Conservation (phyloP, 2,888 invertebrate species). For the Cotesia congregata region DNA sequence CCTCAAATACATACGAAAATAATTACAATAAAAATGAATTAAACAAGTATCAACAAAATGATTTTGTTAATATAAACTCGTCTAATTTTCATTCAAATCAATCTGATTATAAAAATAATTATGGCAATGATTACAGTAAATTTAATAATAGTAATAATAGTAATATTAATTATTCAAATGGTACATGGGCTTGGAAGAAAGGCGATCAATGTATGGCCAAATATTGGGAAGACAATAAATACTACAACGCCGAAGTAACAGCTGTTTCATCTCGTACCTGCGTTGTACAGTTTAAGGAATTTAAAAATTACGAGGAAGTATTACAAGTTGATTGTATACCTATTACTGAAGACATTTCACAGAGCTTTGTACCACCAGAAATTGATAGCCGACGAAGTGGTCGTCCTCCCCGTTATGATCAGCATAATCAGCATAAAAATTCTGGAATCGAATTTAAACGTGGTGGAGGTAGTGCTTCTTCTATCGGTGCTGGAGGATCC, state of each 20-base stretch:
- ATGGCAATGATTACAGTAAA: slow-evolving; percentile 50
- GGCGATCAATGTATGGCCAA: slow-evolving; percentile 90
- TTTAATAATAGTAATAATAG: slow-evolving; percentile 52
- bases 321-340: slow-evolving; percentile 86
- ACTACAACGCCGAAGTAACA: slow-evolving; percentile 86
- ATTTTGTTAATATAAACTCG: slow-evolving; percentile 5
- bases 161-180: slow-evolving; percentile 51
- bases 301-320: slow-evolving; percentile 92
- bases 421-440: slow-evolving; percentile 55
- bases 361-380: slow-evolving; percentile 47
- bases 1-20: slow-evolving; percentile 48
- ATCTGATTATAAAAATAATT: background rate
- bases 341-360: slow-evolving; percentile 65
- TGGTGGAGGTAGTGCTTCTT: slow-evolving; percentile 54
- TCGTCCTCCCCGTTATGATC: slow-evolving; percentile 62
- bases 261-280: slow-evolving; percentile 87
- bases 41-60: slow-evolving; percentile 50
- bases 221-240: slow-evolving; percentile 94
- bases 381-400: slow-evolving; percentile 54
- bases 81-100: background rate
- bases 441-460: slow-evolving; percentile 61
- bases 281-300: slow-evolving; percentile 88
- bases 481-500: slow-evolving; percentile 47
- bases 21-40: slow-evolving; percentile 56
- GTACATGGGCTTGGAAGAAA: slow-evolving; percentile 77